These are phyloP conservation scores for Ailurus styani DNA, from an alignment of 2,113 vertebrate species.

Conservation along the genomic window DNA sequence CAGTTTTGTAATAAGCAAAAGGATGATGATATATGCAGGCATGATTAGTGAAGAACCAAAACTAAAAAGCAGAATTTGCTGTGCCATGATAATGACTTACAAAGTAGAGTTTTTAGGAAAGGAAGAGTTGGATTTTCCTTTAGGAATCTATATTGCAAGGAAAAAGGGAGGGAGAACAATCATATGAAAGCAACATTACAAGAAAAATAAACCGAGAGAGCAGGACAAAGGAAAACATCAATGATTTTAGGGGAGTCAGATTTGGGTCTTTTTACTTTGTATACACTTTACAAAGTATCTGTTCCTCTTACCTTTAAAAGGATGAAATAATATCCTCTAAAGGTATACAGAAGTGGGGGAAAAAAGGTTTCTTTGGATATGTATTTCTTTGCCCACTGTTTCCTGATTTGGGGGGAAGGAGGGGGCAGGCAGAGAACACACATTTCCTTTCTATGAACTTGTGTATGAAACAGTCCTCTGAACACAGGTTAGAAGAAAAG, in stretches of 20 bases:
- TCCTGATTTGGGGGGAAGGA: background rate
- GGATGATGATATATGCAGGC: slow-evolving; percentile 74
- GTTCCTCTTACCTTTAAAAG: background rate
- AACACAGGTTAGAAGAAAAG: background rate
- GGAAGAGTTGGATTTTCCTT: slow-evolving; percentile 91
- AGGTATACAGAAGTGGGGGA: background rate
- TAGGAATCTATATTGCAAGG: slow-evolving; percentile 94
- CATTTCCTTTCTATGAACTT: background rate
- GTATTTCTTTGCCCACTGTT: background rate
- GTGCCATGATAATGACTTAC: slow-evolving; percentile 89
- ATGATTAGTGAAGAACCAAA: slow-evolving; percentile 78
- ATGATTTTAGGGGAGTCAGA: background rate
- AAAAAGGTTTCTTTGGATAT: background rate
- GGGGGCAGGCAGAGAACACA: background rate
- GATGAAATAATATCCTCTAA: background rate
- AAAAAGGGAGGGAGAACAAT: slow-evolving; percentile 87
- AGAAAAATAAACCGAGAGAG: slow-evolving; percentile 70
- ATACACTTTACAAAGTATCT: slow-evolving; percentile 40
- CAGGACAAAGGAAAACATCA: slow-evolving; percentile 59
- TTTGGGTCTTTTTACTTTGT: slow-evolving; percentile 12
- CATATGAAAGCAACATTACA: slow-evolving; percentile 79
- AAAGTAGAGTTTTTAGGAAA: slow-evolving; percentile 94
- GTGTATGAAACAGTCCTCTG: background rate
- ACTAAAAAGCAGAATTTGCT: slow-evolving; percentile 70
- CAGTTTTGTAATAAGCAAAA: slow-evolving; percentile 71